Conservation (phyloP, 2,113 vertebrate species). For the Podarcis muralis region DNA sequence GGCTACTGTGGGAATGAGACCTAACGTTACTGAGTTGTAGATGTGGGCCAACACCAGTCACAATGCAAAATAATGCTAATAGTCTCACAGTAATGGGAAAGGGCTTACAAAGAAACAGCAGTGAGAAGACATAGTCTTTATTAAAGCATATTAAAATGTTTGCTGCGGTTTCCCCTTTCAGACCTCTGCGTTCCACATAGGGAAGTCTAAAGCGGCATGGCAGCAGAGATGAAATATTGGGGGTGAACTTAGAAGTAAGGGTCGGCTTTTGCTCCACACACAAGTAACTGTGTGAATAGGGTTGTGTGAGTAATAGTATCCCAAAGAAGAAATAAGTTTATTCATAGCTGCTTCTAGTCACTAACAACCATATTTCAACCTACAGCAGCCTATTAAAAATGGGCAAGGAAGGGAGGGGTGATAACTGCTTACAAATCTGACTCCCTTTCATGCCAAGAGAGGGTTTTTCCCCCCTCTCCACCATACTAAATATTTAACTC, state of each 20-base stretch:
- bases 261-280: background rate
- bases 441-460: conserved; percentile 32
- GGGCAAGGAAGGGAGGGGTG: background rate
- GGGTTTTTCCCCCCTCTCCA: background rate
- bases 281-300: background rate
- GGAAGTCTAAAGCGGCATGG: too few species aligned
- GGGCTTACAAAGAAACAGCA: background rate
- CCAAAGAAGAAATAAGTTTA: background rate
- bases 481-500: conserved; percentile 35
- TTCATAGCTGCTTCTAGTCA: background rate
- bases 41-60: background rate
- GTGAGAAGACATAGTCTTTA: background rate
- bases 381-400: conserved; percentile 1
- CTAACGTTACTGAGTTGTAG: background rate
- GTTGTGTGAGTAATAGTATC: background rate
- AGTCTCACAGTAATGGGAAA: background rate
- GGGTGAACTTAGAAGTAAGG: too few species aligned
- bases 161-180: background rate
- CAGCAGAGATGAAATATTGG: too few species aligned
- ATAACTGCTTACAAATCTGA: conserved; percentile 29
- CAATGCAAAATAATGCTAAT: background rate
- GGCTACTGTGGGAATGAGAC: background rate
- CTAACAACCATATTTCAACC: background rate
- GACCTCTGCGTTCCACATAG: too few species aligned
- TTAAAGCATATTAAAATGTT: background rate